Conservation (phyloP, 2,888 invertebrate genomes). For the Heliconius sara region DNA sequence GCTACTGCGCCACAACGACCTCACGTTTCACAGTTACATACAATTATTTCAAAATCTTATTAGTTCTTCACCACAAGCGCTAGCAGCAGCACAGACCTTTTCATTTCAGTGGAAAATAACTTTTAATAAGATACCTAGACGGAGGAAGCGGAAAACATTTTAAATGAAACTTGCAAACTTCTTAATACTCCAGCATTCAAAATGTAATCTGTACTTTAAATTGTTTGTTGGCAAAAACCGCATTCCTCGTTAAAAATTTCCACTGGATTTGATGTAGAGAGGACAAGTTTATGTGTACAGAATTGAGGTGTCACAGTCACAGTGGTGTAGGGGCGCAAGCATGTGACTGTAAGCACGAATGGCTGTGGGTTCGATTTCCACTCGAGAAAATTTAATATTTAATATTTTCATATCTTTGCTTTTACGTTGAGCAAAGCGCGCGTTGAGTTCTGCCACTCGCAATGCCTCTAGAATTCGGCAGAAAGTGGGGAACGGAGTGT, state of each 20-base stretch:
- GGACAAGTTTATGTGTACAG: neutral
- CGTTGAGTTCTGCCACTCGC: too few relatives aligned
- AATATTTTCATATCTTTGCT: too few relatives aligned
- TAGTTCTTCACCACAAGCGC: neutral
- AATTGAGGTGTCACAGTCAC: too few relatives aligned
- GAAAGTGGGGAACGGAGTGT: too few relatives aligned
- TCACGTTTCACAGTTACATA: neutral
- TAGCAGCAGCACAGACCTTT: neutral
- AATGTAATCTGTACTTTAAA: neutral
- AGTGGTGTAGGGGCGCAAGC: too few relatives aligned
- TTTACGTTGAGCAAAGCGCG: too few relatives aligned
- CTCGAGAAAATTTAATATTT: too few relatives aligned
- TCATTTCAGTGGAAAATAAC: neutral
- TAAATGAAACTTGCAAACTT: neutral
- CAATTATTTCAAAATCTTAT: neutral
- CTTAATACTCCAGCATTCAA: slow-evolving; percentile 1
- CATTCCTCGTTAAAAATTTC: slow-evolving; percentile 37
- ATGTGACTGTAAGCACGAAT: too few relatives aligned
- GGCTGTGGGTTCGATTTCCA: too few relatives aligned
- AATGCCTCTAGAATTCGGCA: too few relatives aligned
- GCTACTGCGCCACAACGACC: too few relatives aligned
- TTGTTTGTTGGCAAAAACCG: slow-evolving; percentile 8
- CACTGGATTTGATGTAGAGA: slow-evolving; percentile 11
- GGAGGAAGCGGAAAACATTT: neutral
- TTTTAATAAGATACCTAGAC: slow-evolving; percentile 4